Conservation (phyloP, 2,113 vertebrate species). For the Tenrec ecaudatus region DNA sequence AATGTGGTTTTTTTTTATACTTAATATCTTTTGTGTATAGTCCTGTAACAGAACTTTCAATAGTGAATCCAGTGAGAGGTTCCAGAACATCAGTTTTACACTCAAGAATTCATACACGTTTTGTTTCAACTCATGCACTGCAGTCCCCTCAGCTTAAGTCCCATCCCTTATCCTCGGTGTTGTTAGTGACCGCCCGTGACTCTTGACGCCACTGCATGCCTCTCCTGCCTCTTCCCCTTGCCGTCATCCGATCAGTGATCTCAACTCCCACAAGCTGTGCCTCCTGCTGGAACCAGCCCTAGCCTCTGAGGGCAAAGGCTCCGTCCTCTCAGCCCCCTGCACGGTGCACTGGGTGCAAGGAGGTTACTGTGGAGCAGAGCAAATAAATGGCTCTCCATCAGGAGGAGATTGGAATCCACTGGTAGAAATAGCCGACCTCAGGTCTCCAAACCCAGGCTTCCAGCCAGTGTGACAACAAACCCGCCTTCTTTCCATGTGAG, state of each 20-base stretch:
- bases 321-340: background rate
- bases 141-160: no score
- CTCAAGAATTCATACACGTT: no score
- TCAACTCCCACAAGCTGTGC: background rate
- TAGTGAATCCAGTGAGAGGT: no score
- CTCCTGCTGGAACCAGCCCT: background rate
- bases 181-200: background rate
- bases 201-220: background rate
- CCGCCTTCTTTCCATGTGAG: constrained; percentile 34
- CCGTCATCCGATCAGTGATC: background rate
- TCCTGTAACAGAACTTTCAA: no score
- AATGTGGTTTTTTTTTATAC: no score
- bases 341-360: background rate
- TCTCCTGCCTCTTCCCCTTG: background rate
- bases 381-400: background rate
- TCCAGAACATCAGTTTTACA: no score
- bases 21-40: no score
- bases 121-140: no score
- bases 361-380: background rate
- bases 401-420: background rate
- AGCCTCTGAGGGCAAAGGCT: background rate
- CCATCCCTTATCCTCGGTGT: no score
- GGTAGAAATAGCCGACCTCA: background rate
- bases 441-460: background rate
- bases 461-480: background rate